Base-by-base conservation (phyloP, 2,888 invertebrate genomes). In the Aphidius colemani region DNA sequence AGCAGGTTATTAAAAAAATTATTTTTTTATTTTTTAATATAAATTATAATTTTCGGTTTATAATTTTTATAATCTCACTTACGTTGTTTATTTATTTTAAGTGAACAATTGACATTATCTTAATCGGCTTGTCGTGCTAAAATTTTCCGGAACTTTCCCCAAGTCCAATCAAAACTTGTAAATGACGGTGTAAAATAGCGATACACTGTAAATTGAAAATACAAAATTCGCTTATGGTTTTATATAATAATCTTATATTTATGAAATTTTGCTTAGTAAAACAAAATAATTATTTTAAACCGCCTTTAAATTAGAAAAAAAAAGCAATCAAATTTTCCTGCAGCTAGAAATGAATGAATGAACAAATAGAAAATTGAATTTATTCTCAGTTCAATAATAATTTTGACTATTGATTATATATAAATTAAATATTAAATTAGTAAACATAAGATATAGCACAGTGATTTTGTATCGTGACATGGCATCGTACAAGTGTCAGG, bases 401-500 rank as follows among this genome's bases (percentile, higher is more conserved):
- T 18, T 18, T 18, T 18, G 1, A 18, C 13, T 18, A 18, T 18
- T 18, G 13, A 30, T 10, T 43, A 56, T 18, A 56, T 18, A 46
- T 45, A 7, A 10, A 30, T 56, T 18, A 8, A 45, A n/a, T 18
- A 46, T 45, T 39, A 7, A 9, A 8, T 18, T 18, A 18, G 13
- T 7, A 44, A 11, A 55, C 6, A 1, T 13, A 43, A 8, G 4
- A 13, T 44, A 43, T 11, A 55, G 43, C 11, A 11, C 7, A 53
- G n/a, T 8, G 6, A 53, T 44, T 56, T 11, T 13, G 44, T 6
- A 56, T 18, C 18, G 46, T 39, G 39, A 57, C 48, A 39, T 46
- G 39, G n/a, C 41, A 45, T 41, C 41, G 45, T 48, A 48, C 8
- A 18, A 43, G 53, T 63, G 63, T 63, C 63, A 63, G 48, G 40